phyloP scores from a whole-genome alignment of 2,113 vertebrate species.

The Apteryx mantelli region DNA sequence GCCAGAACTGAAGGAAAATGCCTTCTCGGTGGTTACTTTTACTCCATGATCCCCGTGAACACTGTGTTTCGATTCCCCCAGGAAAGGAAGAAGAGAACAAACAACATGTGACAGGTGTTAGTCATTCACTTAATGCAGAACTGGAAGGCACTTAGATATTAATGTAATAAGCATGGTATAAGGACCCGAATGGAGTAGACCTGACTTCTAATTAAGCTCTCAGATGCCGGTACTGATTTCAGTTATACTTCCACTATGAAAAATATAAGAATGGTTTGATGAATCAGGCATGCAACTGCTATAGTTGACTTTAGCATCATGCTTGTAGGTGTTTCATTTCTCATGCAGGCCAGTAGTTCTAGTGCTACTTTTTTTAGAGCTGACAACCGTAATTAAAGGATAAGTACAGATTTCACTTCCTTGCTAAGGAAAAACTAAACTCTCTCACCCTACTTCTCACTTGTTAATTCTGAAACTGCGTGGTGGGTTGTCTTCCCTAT shows the following conservation, averaged over 20 bases:
- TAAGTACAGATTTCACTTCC: background rate
- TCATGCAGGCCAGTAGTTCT: background rate
- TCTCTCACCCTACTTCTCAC: background rate
- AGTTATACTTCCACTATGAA: background rate
- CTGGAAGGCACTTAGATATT: conserved; percentile 32
- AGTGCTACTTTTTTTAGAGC: background rate
- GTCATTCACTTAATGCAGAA: background rate
- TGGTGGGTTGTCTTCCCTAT: background rate
- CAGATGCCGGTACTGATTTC: conserved; percentile 2
- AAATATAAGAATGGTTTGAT: background rate
- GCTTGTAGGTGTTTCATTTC: conserved; percentile 20
- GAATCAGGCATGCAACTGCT: background rate
- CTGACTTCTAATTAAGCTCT: background rate
- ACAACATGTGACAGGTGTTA: conserved; percentile 9
- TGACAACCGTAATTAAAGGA: background rate
- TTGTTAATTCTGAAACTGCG: background rate
- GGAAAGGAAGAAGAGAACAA: conserved; percentile 9
- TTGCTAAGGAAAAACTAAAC: background rate
- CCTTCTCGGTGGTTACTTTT: background rate
- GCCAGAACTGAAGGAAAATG: background rate
- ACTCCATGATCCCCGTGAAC: background rate
- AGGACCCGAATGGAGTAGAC: background rate
- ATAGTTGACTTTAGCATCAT: background rate
- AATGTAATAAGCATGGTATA: background rate
- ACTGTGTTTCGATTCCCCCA: background rate